Evolutionary conservation across 2,888 invertebrate species (phyloP).

Genomic region (Drosophila rubida): DNA sequence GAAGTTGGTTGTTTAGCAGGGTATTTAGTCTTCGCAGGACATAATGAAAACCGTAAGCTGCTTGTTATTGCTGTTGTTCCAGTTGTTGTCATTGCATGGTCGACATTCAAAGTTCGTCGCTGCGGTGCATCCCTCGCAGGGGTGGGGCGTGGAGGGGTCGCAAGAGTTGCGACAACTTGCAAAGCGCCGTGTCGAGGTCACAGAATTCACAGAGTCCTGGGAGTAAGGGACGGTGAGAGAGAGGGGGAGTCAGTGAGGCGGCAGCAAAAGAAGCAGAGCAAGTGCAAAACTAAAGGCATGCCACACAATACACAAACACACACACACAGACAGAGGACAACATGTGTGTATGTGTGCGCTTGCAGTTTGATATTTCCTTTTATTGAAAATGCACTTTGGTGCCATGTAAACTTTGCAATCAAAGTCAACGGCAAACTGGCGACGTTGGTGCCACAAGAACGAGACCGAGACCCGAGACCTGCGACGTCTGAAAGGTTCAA

Average conservation of each 20-base stretch:
- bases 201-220: constrained; percentile 58
- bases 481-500: constrained; percentile 37
- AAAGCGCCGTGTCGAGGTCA: constrained; percentile 69
- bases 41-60: background rate
- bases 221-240: background rate
- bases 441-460: constrained; percentile 55
- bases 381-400: constrained; percentile 82
- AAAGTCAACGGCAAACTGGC: constrained; percentile 71
- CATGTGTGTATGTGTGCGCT: constrained; percentile 13
- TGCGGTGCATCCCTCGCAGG: constrained; percentile 44
- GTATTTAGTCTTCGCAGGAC: constrained; percentile 11
- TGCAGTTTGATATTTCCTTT: constrained; percentile 74
- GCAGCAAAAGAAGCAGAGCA: constrained; percentile 52
- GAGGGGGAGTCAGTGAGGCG: constrained; percentile 17
- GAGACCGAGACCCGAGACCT: constrained; percentile 19
- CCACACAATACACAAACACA: constrained; percentile 38
- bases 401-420: constrained; percentile 82
- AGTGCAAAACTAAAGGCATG: constrained; percentile 72
- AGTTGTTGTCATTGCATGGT: constrained; percentile 45
- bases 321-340: constrained; percentile 16
- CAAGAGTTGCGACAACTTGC: constrained; percentile 64
- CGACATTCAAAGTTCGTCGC: constrained; percentile 64
- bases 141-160: constrained; percentile 5
- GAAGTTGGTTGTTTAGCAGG: constrained; percentile 2
- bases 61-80: constrained; percentile 26